Evolutionary conservation across 2,888 invertebrate genomes (phyloP), one percentile per base, ranked within the genome.

Genomic region (Morpho helenor): DNA sequence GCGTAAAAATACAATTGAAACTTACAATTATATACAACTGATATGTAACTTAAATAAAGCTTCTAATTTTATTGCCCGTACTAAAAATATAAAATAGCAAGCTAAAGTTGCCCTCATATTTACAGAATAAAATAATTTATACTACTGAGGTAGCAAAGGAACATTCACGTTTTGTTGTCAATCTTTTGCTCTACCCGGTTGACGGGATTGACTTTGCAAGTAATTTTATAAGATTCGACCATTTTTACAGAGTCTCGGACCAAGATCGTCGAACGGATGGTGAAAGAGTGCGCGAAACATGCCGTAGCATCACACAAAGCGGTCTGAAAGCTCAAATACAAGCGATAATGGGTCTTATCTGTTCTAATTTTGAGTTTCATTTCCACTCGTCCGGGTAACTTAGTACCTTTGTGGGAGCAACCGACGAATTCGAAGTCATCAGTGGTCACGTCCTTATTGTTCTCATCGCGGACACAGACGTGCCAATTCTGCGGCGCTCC

Each of bases 401-500:
- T 83, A 2, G 70, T 72, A 0, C 90, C 90, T 66, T 84, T 85
- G 55, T 76, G 73, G 1, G 74, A 68, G 44, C 84, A 81, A n/a
- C 70, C 76, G 5, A 87, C 68, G 66, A 87, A 89, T 23, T 87
- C 87, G 56, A 90, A 90, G 49, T 88, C 85, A 5, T 87, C 84
- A 1, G 69, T 62, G 0, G 90, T 89, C 0, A 88, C 88, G 45
- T 90, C 88, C 48, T 66, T 80, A 22, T 80, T 81, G 39, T 71
- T 72, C 7, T 83, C 83, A 49, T 89, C 87, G 8, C 87, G 71
- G 2, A 91, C 76, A 60, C 82, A 85, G 0, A 93, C 69, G 9
- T 77, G 71, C 93, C 93, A 93, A 56, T 86, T 87, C 69, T 93
- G 93, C 0, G 92, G 92, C 49, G 93, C 92, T 9, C 91, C 91